Percentiles rank a stretch among this genome's conserved stretches.
These are phyloP conservation scores for Drosophila mojavensis DNA, from an alignment of 1,140 invertebrate genomes.

Conservation along the genomic window DNA sequence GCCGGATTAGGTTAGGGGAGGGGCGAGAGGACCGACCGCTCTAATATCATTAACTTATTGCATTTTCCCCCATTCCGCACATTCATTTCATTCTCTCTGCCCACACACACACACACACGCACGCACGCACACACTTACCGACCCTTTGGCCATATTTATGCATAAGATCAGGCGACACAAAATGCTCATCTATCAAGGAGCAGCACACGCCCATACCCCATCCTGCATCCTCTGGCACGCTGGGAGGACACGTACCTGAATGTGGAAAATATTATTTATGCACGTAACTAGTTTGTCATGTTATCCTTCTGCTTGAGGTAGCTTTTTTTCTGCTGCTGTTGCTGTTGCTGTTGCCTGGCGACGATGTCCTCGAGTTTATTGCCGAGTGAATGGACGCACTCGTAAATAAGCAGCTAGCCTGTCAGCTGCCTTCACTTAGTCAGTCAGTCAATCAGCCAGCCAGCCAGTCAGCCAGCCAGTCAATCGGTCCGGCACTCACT, in stretches of 20 bases:
- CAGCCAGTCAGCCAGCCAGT: background rate
- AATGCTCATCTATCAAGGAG: constrained; percentile 71
- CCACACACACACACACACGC: background rate
- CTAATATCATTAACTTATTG: constrained; percentile 82
- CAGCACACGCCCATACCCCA: background rate
- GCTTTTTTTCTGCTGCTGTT: constrained; percentile 5
- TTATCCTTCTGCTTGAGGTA: constrained; percentile 63
- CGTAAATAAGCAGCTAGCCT: constrained; percentile 17
- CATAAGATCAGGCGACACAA: constrained; percentile 65
- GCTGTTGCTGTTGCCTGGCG: constrained; percentile 7
- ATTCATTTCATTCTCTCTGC: constrained; percentile 17
- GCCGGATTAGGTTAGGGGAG: constrained; percentile 44
- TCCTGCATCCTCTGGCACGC: background rate
- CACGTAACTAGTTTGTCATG: constrained; percentile 79
- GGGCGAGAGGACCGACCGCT: background rate
- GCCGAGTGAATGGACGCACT: constrained; percentile 27
- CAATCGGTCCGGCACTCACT: background rate
- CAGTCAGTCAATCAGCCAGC: background rate
- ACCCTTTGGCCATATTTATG: constrained; percentile 63
- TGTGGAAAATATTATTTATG: constrained; percentile 73
- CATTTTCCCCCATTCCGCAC: constrained; percentile 56
- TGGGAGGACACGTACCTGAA: constrained; percentile 25
- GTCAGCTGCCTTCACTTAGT: background rate
- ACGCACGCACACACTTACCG: background rate
- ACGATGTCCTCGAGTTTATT: constrained; percentile 44